Evolutionary conservation across 2,113 vertebrate genomes (phyloP).

Genomic region (Globicephala melas): DNA sequence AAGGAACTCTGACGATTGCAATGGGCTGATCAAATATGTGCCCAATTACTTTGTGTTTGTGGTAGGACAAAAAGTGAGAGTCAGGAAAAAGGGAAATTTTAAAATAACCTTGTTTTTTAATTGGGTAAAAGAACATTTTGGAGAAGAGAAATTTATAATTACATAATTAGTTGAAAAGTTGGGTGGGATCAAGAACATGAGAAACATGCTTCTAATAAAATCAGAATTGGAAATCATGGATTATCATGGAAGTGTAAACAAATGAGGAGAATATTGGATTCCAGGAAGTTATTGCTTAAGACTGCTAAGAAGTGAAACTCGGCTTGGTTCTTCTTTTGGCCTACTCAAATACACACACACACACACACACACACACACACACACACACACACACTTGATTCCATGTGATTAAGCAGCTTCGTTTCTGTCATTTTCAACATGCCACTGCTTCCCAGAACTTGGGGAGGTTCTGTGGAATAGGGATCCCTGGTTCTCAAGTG

Average conservation of each 20-base stretch:
- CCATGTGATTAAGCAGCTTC: slow-evolving; percentile 58
- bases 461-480: not conserved
- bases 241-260: slow-evolving; percentile 54
- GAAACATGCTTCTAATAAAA: slow-evolving; percentile 14
- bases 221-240: not conserved
- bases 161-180: not conserved
- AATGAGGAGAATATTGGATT: slow-evolving; percentile 66
- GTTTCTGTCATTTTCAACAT: slow-evolving; percentile 63
- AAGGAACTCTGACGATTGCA: not conserved
- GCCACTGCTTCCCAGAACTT: slow-evolving; percentile 46
- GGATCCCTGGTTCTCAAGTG: not conserved
- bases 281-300: slow-evolving; percentile 68
- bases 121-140: not conserved
- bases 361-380: not conserved
- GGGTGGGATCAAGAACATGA: not conserved
- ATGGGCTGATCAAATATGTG: not conserved
- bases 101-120: not conserved
- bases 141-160: not conserved
- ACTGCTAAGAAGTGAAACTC: slow-evolving; percentile 66
- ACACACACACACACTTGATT: not conserved
- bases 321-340: slow-evolving; percentile 66
- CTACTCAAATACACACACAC: not conserved
- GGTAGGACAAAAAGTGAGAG: not conserved
- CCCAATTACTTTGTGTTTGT: not conserved
- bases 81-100: not conserved